Evolutionary conservation across 2,888 invertebrate genomes (phyloP).

Genomic region (Osmoderma eremita): DNA sequence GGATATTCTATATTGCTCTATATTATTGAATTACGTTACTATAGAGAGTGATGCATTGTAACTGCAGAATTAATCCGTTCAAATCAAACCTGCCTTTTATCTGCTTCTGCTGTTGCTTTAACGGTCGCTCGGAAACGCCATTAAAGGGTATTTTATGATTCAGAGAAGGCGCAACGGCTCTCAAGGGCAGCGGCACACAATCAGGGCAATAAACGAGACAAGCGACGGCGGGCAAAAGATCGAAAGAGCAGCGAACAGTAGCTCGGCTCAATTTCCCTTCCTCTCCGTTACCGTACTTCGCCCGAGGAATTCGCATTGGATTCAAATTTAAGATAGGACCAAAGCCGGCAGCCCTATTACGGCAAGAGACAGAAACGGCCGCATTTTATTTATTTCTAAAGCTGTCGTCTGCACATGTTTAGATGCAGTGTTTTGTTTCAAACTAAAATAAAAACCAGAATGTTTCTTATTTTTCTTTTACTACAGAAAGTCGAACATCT

Average conservation of each 20-base stretch:
- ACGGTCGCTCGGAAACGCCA: conserved; percentile 4
- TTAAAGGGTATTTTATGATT: conserved; percentile 22
- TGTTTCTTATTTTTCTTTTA: too few relatives aligned
- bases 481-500: too few relatives aligned
- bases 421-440: too few relatives aligned
- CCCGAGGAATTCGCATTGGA: conserved; percentile 55
- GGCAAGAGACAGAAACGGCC: conserved; percentile 29
- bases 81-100: too few relatives aligned
- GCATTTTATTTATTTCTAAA: too few relatives aligned
- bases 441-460: too few relatives aligned
- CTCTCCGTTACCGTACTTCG: conserved; percentile 29
- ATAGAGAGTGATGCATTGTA: too few relatives aligned
- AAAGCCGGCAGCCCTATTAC: conserved; percentile 50
- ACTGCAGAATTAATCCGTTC: too few relatives aligned
- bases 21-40: too few relatives aligned
- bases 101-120: too few relatives aligned
- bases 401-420: too few relatives aligned
- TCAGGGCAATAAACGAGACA: conserved; percentile 54
- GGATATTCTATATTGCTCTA: too few relatives aligned
- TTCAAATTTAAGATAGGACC: conserved; percentile 53
- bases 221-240: conserved; percentile 53
- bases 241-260: conserved; percentile 46
- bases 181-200: conserved; percentile 43
- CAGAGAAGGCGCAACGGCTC: conserved; percentile 40
- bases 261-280: conserved; percentile 14